Evolutionary conservation across 2,888 invertebrate genomes (phyloP).

Genomic region (Agrotis exclamationis): DNA sequence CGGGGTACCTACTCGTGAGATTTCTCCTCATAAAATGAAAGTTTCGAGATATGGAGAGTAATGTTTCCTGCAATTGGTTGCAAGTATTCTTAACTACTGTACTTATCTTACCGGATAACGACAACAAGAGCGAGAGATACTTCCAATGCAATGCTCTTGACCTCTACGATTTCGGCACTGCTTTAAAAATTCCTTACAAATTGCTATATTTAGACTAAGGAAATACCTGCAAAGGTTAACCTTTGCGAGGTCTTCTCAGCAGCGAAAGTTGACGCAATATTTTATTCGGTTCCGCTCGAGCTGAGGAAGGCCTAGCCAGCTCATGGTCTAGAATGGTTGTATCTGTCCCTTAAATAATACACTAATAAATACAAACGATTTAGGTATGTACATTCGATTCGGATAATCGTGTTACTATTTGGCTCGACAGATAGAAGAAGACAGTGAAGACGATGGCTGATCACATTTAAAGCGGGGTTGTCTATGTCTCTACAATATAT

Average conservation of each 20-base stretch:
- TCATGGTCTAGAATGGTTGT: background rate
- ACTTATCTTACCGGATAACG: too few relatives aligned
- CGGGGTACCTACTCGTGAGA: background rate
- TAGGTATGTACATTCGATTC: too few relatives aligned
- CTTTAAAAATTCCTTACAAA: background rate
- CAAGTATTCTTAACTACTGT: background rate
- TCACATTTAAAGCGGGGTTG: too few relatives aligned
- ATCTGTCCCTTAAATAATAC: background rate
- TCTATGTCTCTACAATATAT: background rate
- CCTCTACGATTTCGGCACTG: background rate
- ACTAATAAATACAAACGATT: too few relatives aligned
- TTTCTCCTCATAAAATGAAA: slow-evolving; percentile 47
- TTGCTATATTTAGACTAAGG: slow-evolving; percentile 32
- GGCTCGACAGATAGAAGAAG: too few relatives aligned
- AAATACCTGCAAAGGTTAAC: slow-evolving; percentile 24
- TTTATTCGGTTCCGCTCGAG: slow-evolving; percentile 20
- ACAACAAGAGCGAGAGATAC: background rate
- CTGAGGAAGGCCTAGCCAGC: background rate
- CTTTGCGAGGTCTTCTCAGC: slow-evolving; percentile 2
- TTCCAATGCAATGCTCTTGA: background rate
- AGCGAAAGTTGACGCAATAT: background rate
- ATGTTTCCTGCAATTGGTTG: slow-evolving; percentile 1
- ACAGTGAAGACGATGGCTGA: too few relatives aligned
- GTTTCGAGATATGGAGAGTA: slow-evolving; percentile 8
- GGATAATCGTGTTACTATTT: too few relatives aligned